A percentile compares a stretch with the other conserved stretches of the same genome.
phyloP scores from a whole-genome alignment of 2,888 invertebrate species.

The Allophyes oxyacanthae region DNA sequence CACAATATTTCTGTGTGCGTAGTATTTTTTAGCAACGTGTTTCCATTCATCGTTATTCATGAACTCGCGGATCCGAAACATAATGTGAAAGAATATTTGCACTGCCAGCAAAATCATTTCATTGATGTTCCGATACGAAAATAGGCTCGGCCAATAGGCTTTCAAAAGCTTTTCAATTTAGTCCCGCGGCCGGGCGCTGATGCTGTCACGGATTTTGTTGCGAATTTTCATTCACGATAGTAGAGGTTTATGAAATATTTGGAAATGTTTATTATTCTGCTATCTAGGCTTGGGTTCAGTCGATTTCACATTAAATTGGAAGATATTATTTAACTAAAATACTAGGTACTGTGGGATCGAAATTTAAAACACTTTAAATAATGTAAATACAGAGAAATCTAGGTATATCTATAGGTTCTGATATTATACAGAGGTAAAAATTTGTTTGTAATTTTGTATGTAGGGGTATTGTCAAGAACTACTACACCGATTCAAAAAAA shows the following conservation, averaged over 20 bases:
- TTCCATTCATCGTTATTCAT: conserved; percentile 30
- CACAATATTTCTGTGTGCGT: too few species aligned
- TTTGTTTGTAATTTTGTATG: too few species aligned
- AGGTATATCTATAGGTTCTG: too few species aligned
- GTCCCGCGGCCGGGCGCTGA: conserved; percentile 47
- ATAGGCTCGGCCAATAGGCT: conserved; percentile 63
- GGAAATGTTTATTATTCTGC: conserved; percentile 35
- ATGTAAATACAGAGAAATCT: too few species aligned
- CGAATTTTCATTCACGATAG: conserved; percentile 39
- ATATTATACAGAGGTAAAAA: too few species aligned
- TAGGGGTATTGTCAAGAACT: too few species aligned
- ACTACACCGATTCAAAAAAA: too few species aligned
- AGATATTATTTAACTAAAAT: conserved; percentile 29
- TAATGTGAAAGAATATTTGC: conserved; percentile 64
- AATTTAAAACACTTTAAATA: too few species aligned
- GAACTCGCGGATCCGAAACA: conserved; percentile 37
- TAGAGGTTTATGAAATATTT: conserved; percentile 45
- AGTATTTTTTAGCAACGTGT: conserved; percentile 41
- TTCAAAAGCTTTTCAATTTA: conserved; percentile 71
- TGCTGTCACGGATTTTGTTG: conserved; percentile 58
- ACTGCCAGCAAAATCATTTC: conserved; percentile 66
- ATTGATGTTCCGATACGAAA: conserved; percentile 64
- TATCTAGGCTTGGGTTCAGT: conserved; percentile 6
- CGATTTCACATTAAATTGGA: conserved; percentile 14
- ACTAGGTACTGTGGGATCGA: too few species aligned